Evolutionary conservation across 1,140 invertebrate species (phyloP).

Genomic region (Drosophila littoralis): DNA sequence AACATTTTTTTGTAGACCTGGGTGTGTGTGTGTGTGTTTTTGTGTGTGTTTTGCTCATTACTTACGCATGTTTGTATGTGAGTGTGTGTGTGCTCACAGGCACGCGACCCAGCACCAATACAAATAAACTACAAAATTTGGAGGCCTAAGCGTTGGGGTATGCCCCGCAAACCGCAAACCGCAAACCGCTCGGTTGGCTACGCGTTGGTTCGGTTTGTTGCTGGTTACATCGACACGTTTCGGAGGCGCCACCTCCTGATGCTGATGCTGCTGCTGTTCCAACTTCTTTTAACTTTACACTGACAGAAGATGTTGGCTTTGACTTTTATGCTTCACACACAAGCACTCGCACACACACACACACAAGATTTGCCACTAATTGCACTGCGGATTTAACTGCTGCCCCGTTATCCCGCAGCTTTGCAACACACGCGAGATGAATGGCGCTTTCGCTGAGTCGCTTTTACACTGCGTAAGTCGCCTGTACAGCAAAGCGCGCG

Average conservation of each 20-base stretch:
- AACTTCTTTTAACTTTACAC: slow-evolving; percentile 27
- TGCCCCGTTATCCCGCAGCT: slow-evolving; percentile 38
- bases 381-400: slow-evolving; percentile 16
- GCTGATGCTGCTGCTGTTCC: background rate
- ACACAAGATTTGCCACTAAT: slow-evolving; percentile 25
- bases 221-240: slow-evolving; percentile 47
- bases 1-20: background rate
- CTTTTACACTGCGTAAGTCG: slow-evolving; percentile 21
- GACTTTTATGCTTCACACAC: slow-evolving; percentile 20
- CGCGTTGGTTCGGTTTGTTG: slow-evolving; percentile 19
- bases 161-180: slow-evolving; percentile 34
- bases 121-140: slow-evolving; percentile 48
- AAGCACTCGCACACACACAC: background rate
- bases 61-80: slow-evolving; percentile 41
- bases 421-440: slow-evolving; percentile 43
- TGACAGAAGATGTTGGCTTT: slow-evolving; percentile 27
- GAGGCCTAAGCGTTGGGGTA: slow-evolving; percentile 23
- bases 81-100: slow-evolving; percentile 36
- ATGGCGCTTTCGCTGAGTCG: slow-evolving; percentile 22
- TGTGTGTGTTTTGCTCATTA: slow-evolving; percentile 21
- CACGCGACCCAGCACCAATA: slow-evolving; percentile 51
- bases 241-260: slow-evolving; percentile 4
- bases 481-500: slow-evolving; percentile 10
- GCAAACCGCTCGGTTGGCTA: slow-evolving; percentile 24
- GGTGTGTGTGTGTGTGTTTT: slow-evolving; percentile 11